A percentile compares a stretch with the other conserved stretches of the same genome.
phyloP scores from a whole-genome alignment of 2,113 vertebrate species.

The Formicarius rufipectus region DNA sequence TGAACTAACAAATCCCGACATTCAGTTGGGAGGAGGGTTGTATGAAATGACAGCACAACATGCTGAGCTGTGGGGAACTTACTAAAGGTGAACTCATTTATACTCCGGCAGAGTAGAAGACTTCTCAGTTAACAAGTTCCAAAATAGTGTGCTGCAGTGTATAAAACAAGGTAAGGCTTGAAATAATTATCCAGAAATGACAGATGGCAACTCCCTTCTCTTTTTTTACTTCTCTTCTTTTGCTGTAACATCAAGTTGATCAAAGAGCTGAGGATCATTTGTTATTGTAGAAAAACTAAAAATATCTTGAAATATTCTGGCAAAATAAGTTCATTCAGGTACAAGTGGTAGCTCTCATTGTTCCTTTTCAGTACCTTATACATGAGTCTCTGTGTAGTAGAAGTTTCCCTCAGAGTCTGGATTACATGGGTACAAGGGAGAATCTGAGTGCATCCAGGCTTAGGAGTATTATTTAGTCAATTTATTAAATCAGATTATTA shows the following conservation, averaged over 20 bases:
- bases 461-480: neutral
- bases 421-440: neutral
- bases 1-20: neutral
- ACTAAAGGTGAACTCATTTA: slow-evolving; percentile 33
- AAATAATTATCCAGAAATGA: slow-evolving; percentile 39
- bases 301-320: slow-evolving; percentile 22
- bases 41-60: neutral
- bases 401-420: neutral
- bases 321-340: slow-evolving; percentile 24
- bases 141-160: slow-evolving; percentile 6
- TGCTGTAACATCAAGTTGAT: slow-evolving; percentile 11
- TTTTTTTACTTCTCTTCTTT: neutral
- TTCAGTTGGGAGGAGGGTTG: neutral
- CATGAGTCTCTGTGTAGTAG: neutral
- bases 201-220: slow-evolving; percentile 29
- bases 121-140: slow-evolving; percentile 23
- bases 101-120: neutral
- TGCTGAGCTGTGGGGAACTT: neutral
- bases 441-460: neutral
- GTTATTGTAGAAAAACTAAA: slow-evolving; percentile 29
- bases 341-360: neutral
- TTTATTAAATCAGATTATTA: neutral
- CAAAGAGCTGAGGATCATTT: slow-evolving; percentile 29
- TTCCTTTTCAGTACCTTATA: neutral
- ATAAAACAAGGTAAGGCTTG: neutral